These are phyloP conservation scores for Limnephilus lunatus DNA, from an alignment of 2,888 invertebrate species.

Conservation along the genomic window DNA sequence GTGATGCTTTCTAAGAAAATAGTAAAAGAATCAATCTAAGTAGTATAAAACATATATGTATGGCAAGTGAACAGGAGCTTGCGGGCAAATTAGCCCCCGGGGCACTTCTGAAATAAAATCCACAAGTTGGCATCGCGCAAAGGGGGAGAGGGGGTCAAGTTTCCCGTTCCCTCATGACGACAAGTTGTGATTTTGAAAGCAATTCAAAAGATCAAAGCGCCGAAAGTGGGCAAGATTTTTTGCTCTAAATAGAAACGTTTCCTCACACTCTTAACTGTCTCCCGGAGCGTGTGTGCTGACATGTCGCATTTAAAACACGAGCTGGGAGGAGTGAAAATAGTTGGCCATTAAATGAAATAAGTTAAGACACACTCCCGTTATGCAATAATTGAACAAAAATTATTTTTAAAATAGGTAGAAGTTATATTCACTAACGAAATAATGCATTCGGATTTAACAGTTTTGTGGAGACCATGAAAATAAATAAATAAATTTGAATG, in stretches of 20 bases:
- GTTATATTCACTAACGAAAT: too few species aligned
- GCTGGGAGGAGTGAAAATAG: neutral
- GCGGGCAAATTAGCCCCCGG: neutral
- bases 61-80: neutral
- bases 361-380: neutral
- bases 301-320: conserved; percentile 7
- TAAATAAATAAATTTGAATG: too few species aligned
- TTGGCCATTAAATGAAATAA: neutral
- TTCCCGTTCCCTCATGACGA: neutral
- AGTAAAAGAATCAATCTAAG: neutral
- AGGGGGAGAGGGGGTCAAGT: neutral
- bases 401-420: too few species aligned
- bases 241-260: conserved; percentile 39
- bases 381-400: too few species aligned
- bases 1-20: neutral
- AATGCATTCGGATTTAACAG: too few species aligned
- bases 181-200: conserved; percentile 53
- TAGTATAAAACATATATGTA: neutral
- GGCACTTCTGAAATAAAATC: conserved; percentile 33
- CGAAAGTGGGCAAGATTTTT: conserved; percentile 55
- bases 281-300: neutral
- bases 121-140: conserved; percentile 15
- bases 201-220: conserved; percentile 59
- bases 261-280: conserved; percentile 22
- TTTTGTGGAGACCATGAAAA: too few species aligned